A percentile compares a stretch with the other conserved stretches of the same genome.
These are phyloP conservation scores for Cygnus buccinator DNA, from an alignment of 2,113 vertebrate genomes.

Conservation along the genomic window DNA sequence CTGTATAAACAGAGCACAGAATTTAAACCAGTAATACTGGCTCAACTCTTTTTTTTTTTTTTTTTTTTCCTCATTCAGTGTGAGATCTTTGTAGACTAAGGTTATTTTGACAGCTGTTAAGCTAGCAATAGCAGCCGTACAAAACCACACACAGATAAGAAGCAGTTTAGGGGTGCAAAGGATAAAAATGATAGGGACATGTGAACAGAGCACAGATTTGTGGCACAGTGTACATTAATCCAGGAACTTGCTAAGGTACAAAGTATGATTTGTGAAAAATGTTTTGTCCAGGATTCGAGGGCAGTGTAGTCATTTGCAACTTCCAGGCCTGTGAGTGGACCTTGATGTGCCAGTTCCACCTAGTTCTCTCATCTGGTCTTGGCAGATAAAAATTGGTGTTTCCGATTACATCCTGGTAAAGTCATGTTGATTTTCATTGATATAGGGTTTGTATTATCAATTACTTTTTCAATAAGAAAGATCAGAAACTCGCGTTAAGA, in stretches of 20 bases:
- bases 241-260: neutral
- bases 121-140: neutral
- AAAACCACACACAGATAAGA: neutral
- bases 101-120: neutral
- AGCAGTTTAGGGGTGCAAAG: neutral
- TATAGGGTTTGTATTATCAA: neutral
- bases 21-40: neutral
- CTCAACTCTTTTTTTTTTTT: neutral
- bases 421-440: neutral
- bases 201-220: fast-evolving
- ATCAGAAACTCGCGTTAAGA: neutral
- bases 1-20: neutral
- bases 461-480: neutral
- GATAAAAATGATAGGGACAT: fast-evolving
- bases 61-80: neutral
- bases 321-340: neutral
- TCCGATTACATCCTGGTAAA: neutral
- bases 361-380: neutral
- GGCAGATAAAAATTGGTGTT: neutral
- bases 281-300: neutral
- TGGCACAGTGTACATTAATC: neutral
- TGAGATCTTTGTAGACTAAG: neutral
- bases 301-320: neutral
- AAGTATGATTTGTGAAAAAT: neutral
- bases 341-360: neutral